phyloP scores from a whole-genome alignment of 1,140 invertebrate genomes.

The Drosophila rufa region DNA sequence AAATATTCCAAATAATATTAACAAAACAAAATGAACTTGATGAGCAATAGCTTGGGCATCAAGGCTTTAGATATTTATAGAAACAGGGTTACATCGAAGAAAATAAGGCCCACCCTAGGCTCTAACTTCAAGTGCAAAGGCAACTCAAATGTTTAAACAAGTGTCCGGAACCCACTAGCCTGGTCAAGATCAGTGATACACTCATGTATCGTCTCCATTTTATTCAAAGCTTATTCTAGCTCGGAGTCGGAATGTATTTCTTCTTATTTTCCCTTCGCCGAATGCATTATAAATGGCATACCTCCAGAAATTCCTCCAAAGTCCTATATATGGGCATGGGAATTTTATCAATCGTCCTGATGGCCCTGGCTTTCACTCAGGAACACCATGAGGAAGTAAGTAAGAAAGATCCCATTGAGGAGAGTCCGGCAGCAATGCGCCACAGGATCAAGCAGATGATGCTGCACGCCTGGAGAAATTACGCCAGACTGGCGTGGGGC shows the following conservation, averaged over 20 bases:
- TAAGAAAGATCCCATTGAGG: neutral
- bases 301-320: neutral
- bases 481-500: conserved; percentile 98
- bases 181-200: neutral
- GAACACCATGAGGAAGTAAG: neutral
- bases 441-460: conserved; percentile 91
- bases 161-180: conserved; percentile 2
- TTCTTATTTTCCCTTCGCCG: conserved; percentile 11
- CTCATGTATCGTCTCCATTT: neutral
- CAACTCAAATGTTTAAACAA: conserved; percentile 31
- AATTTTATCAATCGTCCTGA: neutral
- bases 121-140: neutral
- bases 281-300: conserved; percentile 18
- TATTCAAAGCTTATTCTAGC: neutral
- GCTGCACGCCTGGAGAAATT: conserved; percentile 97
- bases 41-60: too few relatives aligned
- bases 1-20: neutral
- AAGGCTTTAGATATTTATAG: too few relatives aligned
- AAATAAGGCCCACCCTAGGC: conserved; percentile 2
- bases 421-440: conserved; percentile 8
- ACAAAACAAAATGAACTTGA: too few relatives aligned
- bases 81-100: neutral
- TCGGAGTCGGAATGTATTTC: conserved; percentile 20
- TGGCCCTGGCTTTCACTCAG: neutral
- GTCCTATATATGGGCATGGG: conserved; percentile 1